Evolutionary conservation across 2,113 vertebrate genomes (phyloP).

Genomic region (Atlantisia rogersi): DNA sequence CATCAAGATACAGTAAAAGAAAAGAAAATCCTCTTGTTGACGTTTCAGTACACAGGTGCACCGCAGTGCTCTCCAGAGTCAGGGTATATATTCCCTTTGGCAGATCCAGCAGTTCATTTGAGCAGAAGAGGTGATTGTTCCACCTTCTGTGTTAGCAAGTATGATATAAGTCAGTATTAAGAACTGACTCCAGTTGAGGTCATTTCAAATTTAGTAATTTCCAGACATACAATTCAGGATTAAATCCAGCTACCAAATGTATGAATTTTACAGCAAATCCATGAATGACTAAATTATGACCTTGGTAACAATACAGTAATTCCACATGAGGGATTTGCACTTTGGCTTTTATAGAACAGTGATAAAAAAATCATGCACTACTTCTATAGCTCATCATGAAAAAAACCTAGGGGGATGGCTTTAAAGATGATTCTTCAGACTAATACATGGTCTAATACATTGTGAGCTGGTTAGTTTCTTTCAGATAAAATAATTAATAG

Average conservation of each 20-base stretch:
- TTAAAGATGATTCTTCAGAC: background rate
- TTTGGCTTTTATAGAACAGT: background rate
- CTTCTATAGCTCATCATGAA: background rate
- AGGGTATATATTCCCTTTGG: conserved; percentile 18
- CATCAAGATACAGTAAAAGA: background rate
- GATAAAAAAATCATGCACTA: background rate
- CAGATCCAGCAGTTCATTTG: background rate
- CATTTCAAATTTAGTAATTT: conserved; percentile 49
- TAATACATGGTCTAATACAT: background rate
- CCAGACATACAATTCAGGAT: background rate
- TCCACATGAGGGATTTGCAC: background rate
- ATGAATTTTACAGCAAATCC: background rate
- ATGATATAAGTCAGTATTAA: conserved; percentile 28
- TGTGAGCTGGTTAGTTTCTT: background rate
- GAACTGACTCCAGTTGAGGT: background rate
- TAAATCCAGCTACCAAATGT: conserved; percentile 17
- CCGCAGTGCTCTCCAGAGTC: background rate
- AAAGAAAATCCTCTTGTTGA: background rate
- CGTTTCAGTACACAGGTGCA: background rate
- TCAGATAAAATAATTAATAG: background rate
- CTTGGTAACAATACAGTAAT: background rate
- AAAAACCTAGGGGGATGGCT: background rate
- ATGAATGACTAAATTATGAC: conserved; percentile 30
- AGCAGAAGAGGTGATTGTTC: conserved; percentile 15
- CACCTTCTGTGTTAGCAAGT: background rate